A percentile compares a stretch with the other conserved stretches of the same genome.
Evolutionary conservation across 2,888 invertebrate species (phyloP).

Genomic region (Papilio demoleus): DNA sequence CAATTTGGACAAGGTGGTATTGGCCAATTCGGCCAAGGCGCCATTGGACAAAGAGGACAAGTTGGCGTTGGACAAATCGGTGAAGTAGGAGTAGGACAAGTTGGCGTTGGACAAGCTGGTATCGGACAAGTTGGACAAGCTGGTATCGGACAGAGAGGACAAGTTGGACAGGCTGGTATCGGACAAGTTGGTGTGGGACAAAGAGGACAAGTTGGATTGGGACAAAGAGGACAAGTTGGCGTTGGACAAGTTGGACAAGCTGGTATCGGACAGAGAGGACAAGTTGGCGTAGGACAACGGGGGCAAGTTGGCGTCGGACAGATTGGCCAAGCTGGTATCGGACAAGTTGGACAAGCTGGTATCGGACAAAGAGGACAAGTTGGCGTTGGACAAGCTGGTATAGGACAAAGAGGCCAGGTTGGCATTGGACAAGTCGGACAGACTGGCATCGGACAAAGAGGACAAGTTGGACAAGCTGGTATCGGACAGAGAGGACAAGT

Average conservation of each 20-base stretch:
- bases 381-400: slow-evolving; percentile 28
- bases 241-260: slow-evolving; percentile 42
- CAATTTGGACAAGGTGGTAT: slow-evolving; percentile 37
- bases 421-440: background rate
- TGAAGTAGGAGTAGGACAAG: too few species aligned
- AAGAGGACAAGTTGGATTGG: slow-evolving; percentile 30
- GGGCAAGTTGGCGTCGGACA: too few species aligned
- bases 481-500: slow-evolving; percentile 7
- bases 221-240: slow-evolving; percentile 40
- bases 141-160: slow-evolving; percentile 35
- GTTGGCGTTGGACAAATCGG: slow-evolving; percentile 37
- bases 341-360: slow-evolving; percentile 29
- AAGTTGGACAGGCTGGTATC: slow-evolving; percentile 36
- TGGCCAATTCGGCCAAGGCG: slow-evolving; percentile 24
- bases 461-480: slow-evolving; percentile 21
- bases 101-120: slow-evolving; percentile 32
- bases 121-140: slow-evolving; percentile 37
- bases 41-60: slow-evolving; percentile 29
- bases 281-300: too few species aligned
- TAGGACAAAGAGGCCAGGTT: slow-evolving; percentile 28
- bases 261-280: slow-evolving; percentile 8
- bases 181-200: slow-evolving; percentile 37
- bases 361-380: slow-evolving; percentile 34
- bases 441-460: too few species aligned
- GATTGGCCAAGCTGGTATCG: slow-evolving; percentile 20